Conservation (phyloP, 2,113 vertebrate genomes). For the Psammodynastes pulverulentus region DNA sequence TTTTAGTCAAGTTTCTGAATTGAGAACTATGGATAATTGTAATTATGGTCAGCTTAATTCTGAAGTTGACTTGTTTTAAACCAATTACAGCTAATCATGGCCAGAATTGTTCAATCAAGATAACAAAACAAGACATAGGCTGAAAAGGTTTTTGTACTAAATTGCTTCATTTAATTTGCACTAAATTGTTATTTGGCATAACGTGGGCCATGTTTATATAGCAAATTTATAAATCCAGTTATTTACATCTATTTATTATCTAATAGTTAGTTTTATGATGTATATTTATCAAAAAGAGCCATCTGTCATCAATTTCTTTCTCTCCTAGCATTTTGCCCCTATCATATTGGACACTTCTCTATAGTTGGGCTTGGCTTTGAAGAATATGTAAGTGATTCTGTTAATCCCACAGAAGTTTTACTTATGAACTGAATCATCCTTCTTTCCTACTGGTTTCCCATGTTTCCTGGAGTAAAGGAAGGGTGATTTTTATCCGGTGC, state of each 20-base stretch:
- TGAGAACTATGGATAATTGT: neutral
- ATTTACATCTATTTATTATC: neutral
- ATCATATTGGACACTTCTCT: slow-evolving; percentile 96
- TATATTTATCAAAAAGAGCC: neutral
- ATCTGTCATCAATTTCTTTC: slow-evolving; percentile 34
- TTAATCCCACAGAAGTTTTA: neutral
- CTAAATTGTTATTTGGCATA: neutral
- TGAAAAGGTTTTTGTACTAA: neutral
- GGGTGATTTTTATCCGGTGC: neutral
- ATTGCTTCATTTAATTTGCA: neutral
- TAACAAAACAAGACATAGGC: neutral
- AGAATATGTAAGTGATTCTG: slow-evolving; percentile 84
- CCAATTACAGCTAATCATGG: neutral
- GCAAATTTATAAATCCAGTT: neutral
- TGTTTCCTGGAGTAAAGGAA: neutral
- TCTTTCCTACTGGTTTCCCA: neutral
- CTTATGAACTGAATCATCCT: neutral
- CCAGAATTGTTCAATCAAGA: neutral
- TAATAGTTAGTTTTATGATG: neutral
- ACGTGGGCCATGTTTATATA: neutral
- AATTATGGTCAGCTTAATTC: neutral
- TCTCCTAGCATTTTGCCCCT: slow-evolving; percentile 90
- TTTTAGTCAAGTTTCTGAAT: neutral
- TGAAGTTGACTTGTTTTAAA: neutral
- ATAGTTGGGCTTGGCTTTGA: slow-evolving; percentile 94